Percentiles rank a stretch among this genome's conserved stretches.
phyloP scores from a whole-genome alignment of 2,888 invertebrate genomes.

The Zygaena filipendulae region DNA sequence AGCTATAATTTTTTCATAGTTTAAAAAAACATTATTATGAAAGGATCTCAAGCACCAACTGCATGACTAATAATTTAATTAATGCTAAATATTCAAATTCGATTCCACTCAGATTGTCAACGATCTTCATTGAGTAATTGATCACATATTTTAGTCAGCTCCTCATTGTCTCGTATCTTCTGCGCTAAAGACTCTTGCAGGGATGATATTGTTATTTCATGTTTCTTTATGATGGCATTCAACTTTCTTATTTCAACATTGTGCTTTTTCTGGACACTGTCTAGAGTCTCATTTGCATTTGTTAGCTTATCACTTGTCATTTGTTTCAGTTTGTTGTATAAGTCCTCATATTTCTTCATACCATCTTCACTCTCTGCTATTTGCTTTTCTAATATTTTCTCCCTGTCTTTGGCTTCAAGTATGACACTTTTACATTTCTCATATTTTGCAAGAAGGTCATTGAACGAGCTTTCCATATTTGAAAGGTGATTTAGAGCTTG shows the following conservation, averaged over 20 bases:
- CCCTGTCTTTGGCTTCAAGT: constrained; percentile 64
- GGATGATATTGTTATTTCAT: constrained; percentile 86
- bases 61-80: too few relatives aligned
- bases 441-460: constrained; percentile 70
- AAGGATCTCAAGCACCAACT: constrained; percentile 9
- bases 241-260: constrained; percentile 83
- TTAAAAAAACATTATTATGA: constrained; percentile 11
- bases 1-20: constrained; percentile 25
- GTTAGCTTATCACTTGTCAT: constrained; percentile 86
- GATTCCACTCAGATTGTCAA: neutral
- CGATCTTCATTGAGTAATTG: constrained; percentile 79
- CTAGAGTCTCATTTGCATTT: constrained; percentile 80
- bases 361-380: constrained; percentile 76
- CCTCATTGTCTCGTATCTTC: constrained; percentile 88
- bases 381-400: constrained; percentile 75
- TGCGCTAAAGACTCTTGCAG: constrained; percentile 85
- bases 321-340: constrained; percentile 85
- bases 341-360: constrained; percentile 78
- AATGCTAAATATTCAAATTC: neutral
- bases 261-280: constrained; percentile 75
- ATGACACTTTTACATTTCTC: constrained; percentile 72
- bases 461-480: constrained; percentile 72
- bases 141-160: constrained; percentile 91
- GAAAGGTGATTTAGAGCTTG: constrained; percentile 68
- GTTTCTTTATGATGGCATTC: constrained; percentile 86